Evolutionary conservation across 1,140 invertebrate genomes (phyloP), one percentile per base, ranked within the genome.

Genomic region (Drosophila nikananu): DNA sequence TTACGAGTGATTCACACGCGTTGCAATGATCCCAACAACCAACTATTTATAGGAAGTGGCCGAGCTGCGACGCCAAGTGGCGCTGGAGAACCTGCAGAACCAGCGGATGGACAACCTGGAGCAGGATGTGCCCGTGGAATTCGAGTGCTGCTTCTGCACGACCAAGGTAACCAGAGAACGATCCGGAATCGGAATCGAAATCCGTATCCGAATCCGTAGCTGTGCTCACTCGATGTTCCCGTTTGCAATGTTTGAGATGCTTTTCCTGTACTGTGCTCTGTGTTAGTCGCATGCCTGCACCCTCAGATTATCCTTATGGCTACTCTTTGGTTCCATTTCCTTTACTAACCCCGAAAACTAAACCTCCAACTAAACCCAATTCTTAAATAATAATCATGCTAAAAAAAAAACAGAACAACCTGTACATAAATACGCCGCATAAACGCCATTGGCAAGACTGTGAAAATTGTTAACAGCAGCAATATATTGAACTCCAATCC

Each of bases 101-200:
- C 89, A 92, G 64, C 81, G 95, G 94, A 95, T 95, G 95, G 93
- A 94, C 94, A 95, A 95, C 91, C 95, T 95, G 95, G 94, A 96
- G 91, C 96, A 96, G 93, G 96, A 96, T 94, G 94, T 97, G 94
- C 97, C 97, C 95, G 97, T 96, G 95, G 97, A 97, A 95, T 97
- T 97, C 95, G 97, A 97, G 95, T 98, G 97, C 97, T 98, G 97
- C 95, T 98, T 97, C 97, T 98, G 97, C 96, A 97, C 96, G 93
- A 96, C 97, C 93, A 97, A 98, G 97, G 97, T 98, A 97, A 89
- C 67, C 39, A 35, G 49, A 25, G 49, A 54, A 49, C 61, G 67
- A 55, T 39, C 27, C 55, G 42, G 27, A 79, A 79, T 55, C n/a
- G 30, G 9, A 7, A 54, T 21, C 23, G 27, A 13, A 9, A 54